Base-by-base conservation (phyloP, 2,113 vertebrate genomes). In the Coregonus clupeaformis region DNA sequence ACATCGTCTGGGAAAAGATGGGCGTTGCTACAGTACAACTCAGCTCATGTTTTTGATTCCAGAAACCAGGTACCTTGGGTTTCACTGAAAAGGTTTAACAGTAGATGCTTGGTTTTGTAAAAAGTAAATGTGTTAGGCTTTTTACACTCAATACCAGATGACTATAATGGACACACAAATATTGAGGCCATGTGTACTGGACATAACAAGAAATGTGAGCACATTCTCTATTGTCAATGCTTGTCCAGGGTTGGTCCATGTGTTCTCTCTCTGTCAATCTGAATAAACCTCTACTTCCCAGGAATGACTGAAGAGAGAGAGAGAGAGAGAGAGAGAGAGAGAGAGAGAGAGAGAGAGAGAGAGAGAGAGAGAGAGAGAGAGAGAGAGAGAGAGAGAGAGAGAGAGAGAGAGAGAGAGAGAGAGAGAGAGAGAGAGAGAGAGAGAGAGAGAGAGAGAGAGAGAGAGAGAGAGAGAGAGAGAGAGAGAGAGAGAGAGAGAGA, bases 181-280 rank as follows among this genome's bases (percentile, higher is more conserved):
- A 42, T 42, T 42, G 9, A 12, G 36, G 2, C 36, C 36, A 42
- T 42, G 36, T 42, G 9, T 42, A 12, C 36, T 42, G 36, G 2
- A 12, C 9, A 42, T 42, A 11, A 42, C 36, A 42, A 11, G 9
- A 27, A 27, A 27, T 27, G 27, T 27, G 27, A 27, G 27, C 27
- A 27, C 27, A 27, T 27, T 27, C 27, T 27, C 27, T 27, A 1
- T 27, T 27, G 7, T 42, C 30, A 75, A 47, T 74, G 45, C 57
- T 71, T 69, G 69, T 80, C 73, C 36, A 36, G 22, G 22, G 73
- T 70, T 75, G 63, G 57, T 24, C 70, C 47, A 42, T 22, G 18
- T 55, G 52, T 55, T 20, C 14, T 55, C 18, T 6, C 52, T 55
- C 20, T 55, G 52, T 20, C 52, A 55, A 20, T 55, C 13, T 55